Conservation (phyloP, 2,113 vertebrate genomes). For the Catharus bicknelli region DNA sequence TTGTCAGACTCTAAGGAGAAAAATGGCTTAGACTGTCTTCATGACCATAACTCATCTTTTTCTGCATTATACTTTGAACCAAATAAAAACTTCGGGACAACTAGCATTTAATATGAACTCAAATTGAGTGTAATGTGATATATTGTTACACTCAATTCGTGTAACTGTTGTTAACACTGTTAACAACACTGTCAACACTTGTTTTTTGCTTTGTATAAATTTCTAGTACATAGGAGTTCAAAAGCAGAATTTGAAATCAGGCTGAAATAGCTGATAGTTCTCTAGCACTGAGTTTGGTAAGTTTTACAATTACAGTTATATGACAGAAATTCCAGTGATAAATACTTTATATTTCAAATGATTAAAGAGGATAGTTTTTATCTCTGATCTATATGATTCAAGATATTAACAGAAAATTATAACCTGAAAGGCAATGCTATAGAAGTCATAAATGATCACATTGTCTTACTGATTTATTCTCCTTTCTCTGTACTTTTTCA, state of each 20-base stretch:
- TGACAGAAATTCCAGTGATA: neutral
- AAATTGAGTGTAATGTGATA: neutral
- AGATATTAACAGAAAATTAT: conserved; percentile 1
- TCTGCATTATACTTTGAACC: neutral
- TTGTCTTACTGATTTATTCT: conserved; percentile 14
- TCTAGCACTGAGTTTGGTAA: neutral
- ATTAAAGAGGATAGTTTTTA: neutral
- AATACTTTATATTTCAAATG: conserved; percentile 7
- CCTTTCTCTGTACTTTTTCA: neutral
- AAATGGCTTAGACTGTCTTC: neutral
- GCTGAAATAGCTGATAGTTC: neutral
- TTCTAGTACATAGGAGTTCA: neutral
- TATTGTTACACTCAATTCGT: too few relatives aligned
- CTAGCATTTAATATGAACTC: neutral
- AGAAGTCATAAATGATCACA: neutral
- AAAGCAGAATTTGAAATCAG: neutral
- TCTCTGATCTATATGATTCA: neutral
- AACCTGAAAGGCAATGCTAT: neutral
- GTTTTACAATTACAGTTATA: neutral
- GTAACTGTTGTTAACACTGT: too few relatives aligned
- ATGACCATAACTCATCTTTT: neutral
- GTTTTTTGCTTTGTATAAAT: neutral
- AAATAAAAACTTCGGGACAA: neutral
- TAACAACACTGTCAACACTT: neutral
- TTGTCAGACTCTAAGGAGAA: neutral